Percentiles rank a stretch among this genome's conserved stretches.
Conservation (phyloP, 2,888 invertebrate genomes). For the Stenoptilia bipunctidactyla region DNA sequence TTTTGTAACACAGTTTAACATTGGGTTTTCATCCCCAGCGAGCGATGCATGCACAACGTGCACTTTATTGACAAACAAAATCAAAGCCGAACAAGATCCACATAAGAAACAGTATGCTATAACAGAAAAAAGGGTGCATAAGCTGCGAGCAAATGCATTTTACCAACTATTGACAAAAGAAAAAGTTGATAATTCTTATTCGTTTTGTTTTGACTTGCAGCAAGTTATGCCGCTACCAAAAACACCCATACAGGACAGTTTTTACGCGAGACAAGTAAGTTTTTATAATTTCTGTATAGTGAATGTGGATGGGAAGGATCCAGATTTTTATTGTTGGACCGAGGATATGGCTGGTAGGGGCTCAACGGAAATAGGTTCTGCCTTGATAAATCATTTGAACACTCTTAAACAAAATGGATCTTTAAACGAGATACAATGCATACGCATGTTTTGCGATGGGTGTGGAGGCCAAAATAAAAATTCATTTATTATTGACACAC, state of each 20-base stretch:
- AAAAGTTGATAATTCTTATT: too few relatives aligned
- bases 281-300: conserved; percentile 3
- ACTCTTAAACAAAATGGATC: too few relatives aligned
- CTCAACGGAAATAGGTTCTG: neutral
- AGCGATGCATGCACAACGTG: neutral
- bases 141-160: neutral
- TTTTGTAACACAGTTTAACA: neutral
- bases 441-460: too few relatives aligned
- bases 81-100: neutral
- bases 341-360: conserved; percentile 1
- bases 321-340: conserved; percentile 2
- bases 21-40: neutral
- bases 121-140: neutral
- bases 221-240: conserved; percentile 1
- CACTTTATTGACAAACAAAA: neutral
- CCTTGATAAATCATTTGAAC: neutral
- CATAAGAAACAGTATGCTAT: neutral
- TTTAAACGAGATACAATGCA: too few relatives aligned
- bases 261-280: conserved; percentile 2
- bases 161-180: neutral
- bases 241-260: conserved; percentile 2
- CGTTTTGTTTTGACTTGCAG: conserved; percentile 1
- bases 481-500: neutral
- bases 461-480: too few relatives aligned
- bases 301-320: neutral